Percentiles rank a stretch among this genome's conserved stretches.
Conservation (phyloP, 2,888 invertebrate genomes). For the Atethmia centrago region DNA sequence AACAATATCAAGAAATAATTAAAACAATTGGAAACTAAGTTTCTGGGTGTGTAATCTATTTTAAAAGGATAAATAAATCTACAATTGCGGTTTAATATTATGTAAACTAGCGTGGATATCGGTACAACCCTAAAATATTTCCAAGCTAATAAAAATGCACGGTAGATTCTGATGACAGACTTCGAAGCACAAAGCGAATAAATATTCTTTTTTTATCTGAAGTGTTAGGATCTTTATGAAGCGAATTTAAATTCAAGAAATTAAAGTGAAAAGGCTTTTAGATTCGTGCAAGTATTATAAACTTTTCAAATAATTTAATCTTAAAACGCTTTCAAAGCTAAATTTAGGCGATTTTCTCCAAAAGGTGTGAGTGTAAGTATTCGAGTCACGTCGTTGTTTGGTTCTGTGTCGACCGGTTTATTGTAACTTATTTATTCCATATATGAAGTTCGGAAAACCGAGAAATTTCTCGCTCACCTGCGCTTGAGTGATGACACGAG, state of each 20-base stretch:
- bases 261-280: slow-evolving; percentile 5
- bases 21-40: slow-evolving; percentile 27
- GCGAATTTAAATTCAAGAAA: neutral
- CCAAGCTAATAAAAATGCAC: neutral
- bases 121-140: neutral
- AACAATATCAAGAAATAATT: slow-evolving; percentile 46
- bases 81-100: neutral
- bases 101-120: neutral
- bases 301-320: slow-evolving; percentile 18
- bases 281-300: slow-evolving; percentile 3
- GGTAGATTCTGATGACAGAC: neutral
- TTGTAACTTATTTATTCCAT: slow-evolving; percentile 54
- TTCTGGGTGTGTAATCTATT: slow-evolving; percentile 28
- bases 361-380: slow-evolving; percentile 9
- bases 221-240: neutral
- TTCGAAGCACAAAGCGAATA: slow-evolving; percentile 25
- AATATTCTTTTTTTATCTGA: slow-evolving; percentile 14
- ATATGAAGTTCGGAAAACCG: slow-evolving; percentile 45
- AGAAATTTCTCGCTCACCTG: slow-evolving; percentile 70
- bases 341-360: slow-evolving; percentile 1
- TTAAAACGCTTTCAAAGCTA: slow-evolving; percentile 12
- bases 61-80: too few species aligned
- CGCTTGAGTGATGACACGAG: slow-evolving; percentile 79
- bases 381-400: slow-evolving; percentile 44
- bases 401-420: slow-evolving; percentile 42